Conservation (phyloP, 2,888 invertebrate species). For the Allophyes oxyacanthae region DNA sequence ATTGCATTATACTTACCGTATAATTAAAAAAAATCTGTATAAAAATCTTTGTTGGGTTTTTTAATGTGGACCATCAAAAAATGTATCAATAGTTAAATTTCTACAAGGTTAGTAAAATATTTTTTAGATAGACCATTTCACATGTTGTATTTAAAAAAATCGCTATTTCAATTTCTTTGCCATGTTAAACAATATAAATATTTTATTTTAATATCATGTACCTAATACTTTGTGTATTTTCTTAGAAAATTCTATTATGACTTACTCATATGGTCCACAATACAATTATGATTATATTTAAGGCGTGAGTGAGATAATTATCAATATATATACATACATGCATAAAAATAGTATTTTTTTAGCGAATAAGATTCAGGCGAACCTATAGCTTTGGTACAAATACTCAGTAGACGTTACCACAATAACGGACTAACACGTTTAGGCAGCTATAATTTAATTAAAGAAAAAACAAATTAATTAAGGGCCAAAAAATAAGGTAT, state of each 20-base stretch:
- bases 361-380: constrained; percentile 68
- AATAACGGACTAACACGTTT: constrained; percentile 59
- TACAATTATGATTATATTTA: constrained; percentile 66
- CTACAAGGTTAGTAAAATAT: constrained; percentile 1
- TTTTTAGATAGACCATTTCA: constrained; percentile 1
- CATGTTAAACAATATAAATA: constrained; percentile 1
- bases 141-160: constrained; percentile 4
- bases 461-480: constrained; percentile 54
- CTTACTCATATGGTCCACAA: constrained; percentile 64
- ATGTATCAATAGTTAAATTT: constrained; percentile 33
- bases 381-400: constrained; percentile 84
- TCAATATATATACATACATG: constrained; percentile 46
- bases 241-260: constrained; percentile 24
- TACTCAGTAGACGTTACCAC: constrained; percentile 85
- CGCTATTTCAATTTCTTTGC: constrained; percentile 7
- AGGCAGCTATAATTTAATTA: constrained; percentile 70
- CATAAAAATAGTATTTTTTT: constrained; percentile 65
- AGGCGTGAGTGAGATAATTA: constrained; percentile 79
- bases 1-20: constrained; percentile 64
- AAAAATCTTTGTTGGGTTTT: constrained; percentile 63
- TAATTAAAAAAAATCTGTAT: constrained; percentile 60
- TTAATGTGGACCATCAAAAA: constrained; percentile 63
- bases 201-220: constrained; percentile 10
- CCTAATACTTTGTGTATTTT: constrained; percentile 22
- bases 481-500: constrained; percentile 55